Evolutionary conservation across 2,888 invertebrate genomes (phyloP), one percentile per base, ranked within the genome.

Genomic region (Tanytarsus gracilentus): DNA sequence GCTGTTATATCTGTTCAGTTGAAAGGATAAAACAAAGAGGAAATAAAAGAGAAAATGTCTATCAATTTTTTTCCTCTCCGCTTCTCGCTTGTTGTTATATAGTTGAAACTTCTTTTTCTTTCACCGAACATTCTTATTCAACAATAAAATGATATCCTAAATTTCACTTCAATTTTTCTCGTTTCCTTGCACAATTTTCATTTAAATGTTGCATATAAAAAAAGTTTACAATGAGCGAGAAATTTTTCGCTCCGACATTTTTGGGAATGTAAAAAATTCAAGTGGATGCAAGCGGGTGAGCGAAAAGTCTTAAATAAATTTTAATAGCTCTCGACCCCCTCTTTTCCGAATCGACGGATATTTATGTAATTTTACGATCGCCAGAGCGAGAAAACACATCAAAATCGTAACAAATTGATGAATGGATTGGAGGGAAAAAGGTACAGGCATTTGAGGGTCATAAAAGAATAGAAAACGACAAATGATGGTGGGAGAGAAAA

Each of bases 11-110:
- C n/a, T n/a, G n/a, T n/a, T n/a, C n/a, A n/a, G n/a, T n/a, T n/a
- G 44, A 44, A 44, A 23, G 2, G 23, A 2, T 18, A 51, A 23
- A 51, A 51, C 26, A 58, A 58, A 48, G 58, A 26, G 27, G 23
- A 58, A 58, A 58, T 58, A 48, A 30, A 58, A 56, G 39, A 33
- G 40, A 56, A 58, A 44, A 48, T 58, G 58, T 58, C 40, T 58
- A 48, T 58, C 44, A 58, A 48, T 29, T 58, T 58, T 58, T 58
- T 36, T 23, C 3, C 33, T 39, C 33, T 14, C 30, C 16, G 11
- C 53, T 23, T 23, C 39, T n/a, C 36, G 11, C 21, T 53, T 53
- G 25, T 36, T 53, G 18, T 53, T 6, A 40, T 58, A 40, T 30
- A 39, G 16, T 40, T 55, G 40, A 55, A 26, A 55, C 16, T 39